phyloP scores from a whole-genome alignment of 2,888 invertebrate species.

The Ditylenchus weischeri region DNA sequence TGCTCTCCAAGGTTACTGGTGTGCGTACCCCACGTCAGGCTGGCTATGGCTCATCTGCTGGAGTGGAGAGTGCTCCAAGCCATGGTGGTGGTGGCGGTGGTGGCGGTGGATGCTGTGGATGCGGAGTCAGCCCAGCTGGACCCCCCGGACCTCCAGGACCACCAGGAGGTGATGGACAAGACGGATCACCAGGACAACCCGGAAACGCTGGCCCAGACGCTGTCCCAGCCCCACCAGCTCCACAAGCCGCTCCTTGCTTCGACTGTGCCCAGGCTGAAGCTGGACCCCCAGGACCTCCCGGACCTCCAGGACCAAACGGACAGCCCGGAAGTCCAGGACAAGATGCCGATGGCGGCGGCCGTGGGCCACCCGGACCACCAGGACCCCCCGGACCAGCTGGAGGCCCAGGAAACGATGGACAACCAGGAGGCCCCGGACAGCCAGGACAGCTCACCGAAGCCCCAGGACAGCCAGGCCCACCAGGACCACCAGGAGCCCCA shows the following conservation, averaged over 20 bases:
- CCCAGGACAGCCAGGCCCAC: constrained; percentile 21
- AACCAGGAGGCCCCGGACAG: constrained; percentile 32
- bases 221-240: constrained; percentile 34
- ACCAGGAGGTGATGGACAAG: constrained; percentile 43
- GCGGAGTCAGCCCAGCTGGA: constrained; percentile 31
- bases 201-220: constrained; percentile 37
- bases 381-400: constrained; percentile 28
- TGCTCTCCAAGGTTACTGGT: constrained; percentile 35
- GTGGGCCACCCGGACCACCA: constrained; percentile 31
- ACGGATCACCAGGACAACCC: constrained; percentile 46
- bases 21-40: constrained; percentile 40
- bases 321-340: constrained; percentile 26
- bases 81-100: constrained; percentile 23
- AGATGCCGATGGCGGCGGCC: constrained; percentile 26
- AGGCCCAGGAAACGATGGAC: constrained; percentile 35
- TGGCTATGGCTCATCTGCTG: constrained; percentile 26
- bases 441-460: constrained; percentile 32
- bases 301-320: constrained; percentile 38
- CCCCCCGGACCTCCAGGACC: constrained; percentile 48
- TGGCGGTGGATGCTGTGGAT: constrained; percentile 27
- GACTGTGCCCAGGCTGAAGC: constrained; percentile 41
- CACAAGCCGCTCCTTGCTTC: constrained; percentile 42
- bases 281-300: constrained; percentile 45
- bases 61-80: constrained; percentile 14
- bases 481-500: constrained; percentile 37